Evolutionary conservation across 2,888 invertebrate genomes (phyloP).

Genomic region (Ypsolopha scabrella): DNA sequence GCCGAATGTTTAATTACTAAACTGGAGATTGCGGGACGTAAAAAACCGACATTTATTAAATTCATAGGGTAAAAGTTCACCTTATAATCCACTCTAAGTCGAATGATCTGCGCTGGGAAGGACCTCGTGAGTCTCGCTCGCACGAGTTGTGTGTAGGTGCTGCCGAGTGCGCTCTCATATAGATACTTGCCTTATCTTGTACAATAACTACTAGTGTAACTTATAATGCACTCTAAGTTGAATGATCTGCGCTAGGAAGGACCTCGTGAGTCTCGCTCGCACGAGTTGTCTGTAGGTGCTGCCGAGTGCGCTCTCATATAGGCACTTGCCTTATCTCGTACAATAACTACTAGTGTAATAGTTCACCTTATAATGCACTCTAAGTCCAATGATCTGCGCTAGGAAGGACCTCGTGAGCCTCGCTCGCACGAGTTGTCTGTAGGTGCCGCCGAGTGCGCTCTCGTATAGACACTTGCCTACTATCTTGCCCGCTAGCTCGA

Average conservation of each 20-base stretch:
- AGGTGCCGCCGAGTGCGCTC: slow-evolving; percentile 89
- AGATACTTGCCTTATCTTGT: not conserved
- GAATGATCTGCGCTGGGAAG: slow-evolving; percentile 94
- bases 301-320: slow-evolving; percentile 47
- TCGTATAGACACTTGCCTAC: slow-evolving; percentile 96
- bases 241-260: slow-evolving; percentile 94
- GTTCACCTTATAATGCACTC: slow-evolving; percentile 90
- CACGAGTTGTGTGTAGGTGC: slow-evolving; percentile 89
- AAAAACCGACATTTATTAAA: too few species aligned
- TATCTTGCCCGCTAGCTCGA: slow-evolving; percentile 93
- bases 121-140: slow-evolving; percentile 91
- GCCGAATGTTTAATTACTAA: not conserved
- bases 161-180: slow-evolving; percentile 59
- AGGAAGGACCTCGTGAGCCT: slow-evolving; percentile 92
- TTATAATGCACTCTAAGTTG: slow-evolving; percentile 93
- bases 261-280: slow-evolving; percentile 89
- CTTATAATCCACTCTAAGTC: slow-evolving; percentile 92
- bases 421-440: slow-evolving; percentile 90
- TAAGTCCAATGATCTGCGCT: slow-evolving; percentile 92
- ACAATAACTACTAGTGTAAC: slow-evolving; percentile 17
- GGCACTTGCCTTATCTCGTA: not conserved
- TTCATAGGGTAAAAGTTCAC: slow-evolving; percentile 42
- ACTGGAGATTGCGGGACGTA: not conserved
- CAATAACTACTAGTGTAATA: not conserved
- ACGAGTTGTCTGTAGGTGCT: slow-evolving; percentile 91